Evolutionary conservation across 2,113 vertebrate genomes (phyloP).

Genomic region (Microcebus murinus): DNA sequence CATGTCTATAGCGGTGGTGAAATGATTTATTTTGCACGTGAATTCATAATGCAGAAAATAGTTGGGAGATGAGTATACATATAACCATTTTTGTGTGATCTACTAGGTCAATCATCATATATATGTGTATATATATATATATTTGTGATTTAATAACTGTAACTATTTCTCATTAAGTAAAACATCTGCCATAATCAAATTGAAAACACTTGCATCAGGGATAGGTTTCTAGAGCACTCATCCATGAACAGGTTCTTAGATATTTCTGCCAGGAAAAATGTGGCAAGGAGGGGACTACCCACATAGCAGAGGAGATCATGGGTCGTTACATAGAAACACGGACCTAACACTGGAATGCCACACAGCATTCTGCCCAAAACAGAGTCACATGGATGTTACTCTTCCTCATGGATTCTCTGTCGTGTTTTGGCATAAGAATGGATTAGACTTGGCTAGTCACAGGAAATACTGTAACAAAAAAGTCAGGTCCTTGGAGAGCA

Average conservation of each 20-base stretch:
- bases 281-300: too few species aligned
- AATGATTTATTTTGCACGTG: neutral
- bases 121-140: neutral
- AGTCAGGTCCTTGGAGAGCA: neutral
- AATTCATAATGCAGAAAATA: neutral
- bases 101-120: neutral
- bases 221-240: neutral
- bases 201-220: neutral
- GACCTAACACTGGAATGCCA: neutral
- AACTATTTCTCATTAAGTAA: neutral
- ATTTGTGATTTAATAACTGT: neutral
- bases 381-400: neutral
- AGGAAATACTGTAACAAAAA: neutral
- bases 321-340: neutral
- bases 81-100: neutral
- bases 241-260: neutral
- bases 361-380: neutral
- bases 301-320: neutral
- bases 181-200: neutral
- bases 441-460: neutral
- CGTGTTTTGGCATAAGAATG: neutral
- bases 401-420: neutral
- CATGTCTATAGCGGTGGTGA: neutral
- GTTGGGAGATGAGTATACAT: neutral
- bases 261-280: neutral